Conservation (phyloP, 1,140 invertebrate species). For the Ylistrum balloti region DNA sequence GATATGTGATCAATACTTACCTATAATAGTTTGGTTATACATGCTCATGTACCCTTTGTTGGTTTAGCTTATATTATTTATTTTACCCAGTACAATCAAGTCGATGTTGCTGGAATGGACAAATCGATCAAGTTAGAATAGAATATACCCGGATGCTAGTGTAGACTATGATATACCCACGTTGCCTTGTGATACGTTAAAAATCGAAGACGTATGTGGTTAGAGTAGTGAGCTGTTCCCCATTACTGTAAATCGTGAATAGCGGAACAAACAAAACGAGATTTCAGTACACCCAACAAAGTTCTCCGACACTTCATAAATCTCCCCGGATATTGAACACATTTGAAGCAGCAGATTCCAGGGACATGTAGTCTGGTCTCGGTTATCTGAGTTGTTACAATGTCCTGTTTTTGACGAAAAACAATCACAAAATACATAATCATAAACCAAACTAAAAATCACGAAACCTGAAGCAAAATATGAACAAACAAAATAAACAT, state of each 20-base stretch:
- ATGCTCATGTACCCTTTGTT: not conserved
- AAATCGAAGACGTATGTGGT: not conserved
- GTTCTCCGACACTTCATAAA: not conserved
- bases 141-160: not conserved
- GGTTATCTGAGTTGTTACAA: no score
- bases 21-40: not conserved
- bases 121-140: not conserved
- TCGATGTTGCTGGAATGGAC: not conserved
- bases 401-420: no score
- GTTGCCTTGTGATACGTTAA: not conserved
- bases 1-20: not conserved
- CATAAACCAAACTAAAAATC: no score
- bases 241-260: not conserved
- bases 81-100: slow-evolving; percentile 17
- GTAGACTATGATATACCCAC: slow-evolving; percentile 8
- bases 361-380: not conserved
- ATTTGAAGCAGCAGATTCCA: not conserved
- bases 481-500: no score
- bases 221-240: not conserved
- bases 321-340: not conserved
- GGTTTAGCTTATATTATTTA: slow-evolving; percentile 40
- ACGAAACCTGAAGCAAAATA: no score
- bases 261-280: slow-evolving; percentile 2
- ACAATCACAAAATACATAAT: no score
- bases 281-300: not conserved